A percentile compares a stretch with the other conserved stretches of the same genome.
Evolutionary conservation across 23 tunicate species (phyloP).

Genomic region (Oikopleura dioica): DNA sequence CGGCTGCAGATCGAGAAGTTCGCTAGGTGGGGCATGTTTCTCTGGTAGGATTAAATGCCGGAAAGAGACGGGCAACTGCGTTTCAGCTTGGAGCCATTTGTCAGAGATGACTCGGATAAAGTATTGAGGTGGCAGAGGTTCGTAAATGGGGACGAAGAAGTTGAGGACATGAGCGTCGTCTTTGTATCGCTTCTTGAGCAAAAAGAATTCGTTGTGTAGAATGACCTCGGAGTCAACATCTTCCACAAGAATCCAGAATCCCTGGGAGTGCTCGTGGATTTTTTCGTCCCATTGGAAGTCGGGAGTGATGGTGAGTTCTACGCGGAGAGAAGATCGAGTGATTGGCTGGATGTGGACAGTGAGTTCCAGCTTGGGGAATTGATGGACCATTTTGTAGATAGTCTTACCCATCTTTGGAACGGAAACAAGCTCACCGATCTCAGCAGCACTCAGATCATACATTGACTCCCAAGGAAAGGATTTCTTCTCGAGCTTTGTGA

Average conservation of each 20-base stretch:
- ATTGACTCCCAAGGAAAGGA: slow-evolving; percentile 86
- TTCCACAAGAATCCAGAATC: slow-evolving; percentile 84
- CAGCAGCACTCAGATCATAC: slow-evolving; percentile 79
- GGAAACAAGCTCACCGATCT: slow-evolving; percentile 71
- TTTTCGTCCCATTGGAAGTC: slow-evolving; percentile 97
- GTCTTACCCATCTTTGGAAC: slow-evolving; percentile 83
- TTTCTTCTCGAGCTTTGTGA: slow-evolving; percentile 81
- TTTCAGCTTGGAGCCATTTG: slow-evolving; percentile 73
- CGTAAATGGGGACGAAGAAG: slow-evolving; percentile 86
- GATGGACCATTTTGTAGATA: slow-evolving; percentile 65
- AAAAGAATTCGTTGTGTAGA: slow-evolving; percentile 78
- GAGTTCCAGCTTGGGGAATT: slow-evolving; percentile 88
- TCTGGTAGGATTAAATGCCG: slow-evolving; percentile 84
- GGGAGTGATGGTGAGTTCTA: slow-evolving; percentile 80
- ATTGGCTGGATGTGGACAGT: slow-evolving; percentile 93
- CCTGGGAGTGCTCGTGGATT: slow-evolving; percentile 51
- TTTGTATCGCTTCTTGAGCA: slow-evolving; percentile 59
- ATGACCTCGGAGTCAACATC: slow-evolving; percentile 94
- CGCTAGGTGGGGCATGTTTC: slow-evolving; percentile 87
- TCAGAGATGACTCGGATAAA: slow-evolving; percentile 85
- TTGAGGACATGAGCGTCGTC: slow-evolving; percentile 83
- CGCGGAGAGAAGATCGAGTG: slow-evolving; percentile 65
- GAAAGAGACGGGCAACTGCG: slow-evolving; percentile 86
- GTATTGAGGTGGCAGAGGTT: slow-evolving; percentile 94
- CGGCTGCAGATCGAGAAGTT: slow-evolving; percentile 83